phyloP scores from a whole-genome alignment of 2,888 invertebrate genomes.

The Aproaerema taeniolella region DNA sequence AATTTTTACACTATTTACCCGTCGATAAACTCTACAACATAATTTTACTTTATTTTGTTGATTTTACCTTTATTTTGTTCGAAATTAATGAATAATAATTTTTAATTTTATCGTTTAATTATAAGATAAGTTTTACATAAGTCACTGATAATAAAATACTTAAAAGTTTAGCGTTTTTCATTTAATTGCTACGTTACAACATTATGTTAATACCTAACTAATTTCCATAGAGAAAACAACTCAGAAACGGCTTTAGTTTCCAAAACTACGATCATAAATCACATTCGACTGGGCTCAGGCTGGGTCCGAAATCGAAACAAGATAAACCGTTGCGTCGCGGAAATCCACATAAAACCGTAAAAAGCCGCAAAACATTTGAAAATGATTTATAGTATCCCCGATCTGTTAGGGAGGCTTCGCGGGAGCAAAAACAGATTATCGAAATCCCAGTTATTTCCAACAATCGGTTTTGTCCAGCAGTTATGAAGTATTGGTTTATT shows the following conservation, averaged over 20 bases:
- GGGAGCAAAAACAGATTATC: constrained; percentile 68
- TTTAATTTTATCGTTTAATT: too few relatives aligned
- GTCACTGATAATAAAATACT: too few relatives aligned
- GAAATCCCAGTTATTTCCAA: constrained; percentile 55
- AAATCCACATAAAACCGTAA: constrained; percentile 64
- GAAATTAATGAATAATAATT: too few relatives aligned
- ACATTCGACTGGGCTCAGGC: constrained; percentile 32
- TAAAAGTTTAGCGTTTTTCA: too few relatives aligned
- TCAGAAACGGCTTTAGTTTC: constrained; percentile 17
- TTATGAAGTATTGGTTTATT: constrained; percentile 25
- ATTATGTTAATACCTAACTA: too few relatives aligned
- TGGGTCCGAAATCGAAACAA: constrained; percentile 52
- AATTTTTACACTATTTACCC: too few relatives aligned
- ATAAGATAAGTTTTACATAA: too few relatives aligned
- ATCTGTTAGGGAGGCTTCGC: constrained; percentile 58
- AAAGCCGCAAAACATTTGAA: constrained; percentile 65
- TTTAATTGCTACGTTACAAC: too few relatives aligned
- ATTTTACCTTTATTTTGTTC: too few relatives aligned
- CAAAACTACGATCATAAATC: constrained; percentile 32
- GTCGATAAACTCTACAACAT: too few relatives aligned
- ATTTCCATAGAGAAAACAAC: too few relatives aligned
- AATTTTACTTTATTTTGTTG: too few relatives aligned
- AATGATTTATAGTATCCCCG: constrained; percentile 65
- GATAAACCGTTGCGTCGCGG: constrained; percentile 51
- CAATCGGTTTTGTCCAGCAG: constrained; percentile 45